A percentile compares a stretch with the other conserved stretches of the same genome.
Conservation (phyloP, 2,888 invertebrate genomes). For the Eutolmus rufibarbis region DNA sequence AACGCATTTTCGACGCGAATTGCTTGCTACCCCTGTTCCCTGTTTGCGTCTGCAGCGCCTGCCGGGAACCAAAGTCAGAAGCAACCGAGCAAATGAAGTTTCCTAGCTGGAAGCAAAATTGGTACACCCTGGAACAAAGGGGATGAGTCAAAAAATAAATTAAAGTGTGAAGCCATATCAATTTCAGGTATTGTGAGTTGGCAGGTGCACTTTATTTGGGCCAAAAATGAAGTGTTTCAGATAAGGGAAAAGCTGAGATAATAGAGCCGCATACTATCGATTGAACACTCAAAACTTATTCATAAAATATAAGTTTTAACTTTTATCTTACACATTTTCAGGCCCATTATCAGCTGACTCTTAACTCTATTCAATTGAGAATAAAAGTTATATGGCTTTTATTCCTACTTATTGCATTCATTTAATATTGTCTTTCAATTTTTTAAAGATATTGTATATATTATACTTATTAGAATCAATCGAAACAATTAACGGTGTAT, state of each 20-base stretch:
- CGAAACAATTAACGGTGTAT: no score
- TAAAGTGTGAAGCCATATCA: not conserved
- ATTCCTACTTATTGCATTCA: no score
- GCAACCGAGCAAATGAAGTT: not conserved
- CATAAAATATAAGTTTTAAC: not conserved
- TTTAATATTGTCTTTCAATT: no score
- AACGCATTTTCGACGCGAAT: conserved; percentile 7
- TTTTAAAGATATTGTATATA: no score
- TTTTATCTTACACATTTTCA: no score
- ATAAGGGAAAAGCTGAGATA: not conserved
- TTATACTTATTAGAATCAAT: no score
- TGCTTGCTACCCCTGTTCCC: not conserved
- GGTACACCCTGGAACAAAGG: not conserved
- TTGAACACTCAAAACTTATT: not conserved
- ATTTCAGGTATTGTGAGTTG: not conserved
- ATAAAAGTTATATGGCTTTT: no score
- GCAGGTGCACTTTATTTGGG: not conserved
- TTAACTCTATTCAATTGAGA: no score
- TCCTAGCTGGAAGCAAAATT: not conserved
- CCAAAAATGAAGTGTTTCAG: not conserved
- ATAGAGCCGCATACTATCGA: not conserved
- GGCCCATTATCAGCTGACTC: no score
- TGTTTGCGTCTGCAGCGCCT: not conserved
- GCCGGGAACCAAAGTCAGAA: not conserved
- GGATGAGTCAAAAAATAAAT: not conserved